Conservation (phyloP, 2,113 vertebrate species). For the Acrocephalus kingi region DNA sequence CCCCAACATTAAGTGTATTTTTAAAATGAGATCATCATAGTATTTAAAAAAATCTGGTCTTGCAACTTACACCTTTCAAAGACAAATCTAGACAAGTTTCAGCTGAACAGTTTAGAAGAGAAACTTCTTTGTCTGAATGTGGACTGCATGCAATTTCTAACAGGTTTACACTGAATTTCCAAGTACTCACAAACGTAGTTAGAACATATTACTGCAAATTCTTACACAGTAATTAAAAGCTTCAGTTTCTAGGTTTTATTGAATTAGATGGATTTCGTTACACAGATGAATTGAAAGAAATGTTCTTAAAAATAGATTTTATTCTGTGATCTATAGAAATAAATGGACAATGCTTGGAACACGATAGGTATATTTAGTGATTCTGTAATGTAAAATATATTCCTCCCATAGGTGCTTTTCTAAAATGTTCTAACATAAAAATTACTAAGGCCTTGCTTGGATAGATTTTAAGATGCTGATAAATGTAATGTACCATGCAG, state of each 20-base stretch:
- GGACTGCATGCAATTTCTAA: neutral
- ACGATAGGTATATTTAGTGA: neutral
- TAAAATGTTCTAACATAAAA: neutral
- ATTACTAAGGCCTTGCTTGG: neutral
- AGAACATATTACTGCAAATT: neutral
- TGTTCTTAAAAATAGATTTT: neutral
- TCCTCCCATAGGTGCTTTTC: neutral
- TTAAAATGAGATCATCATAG: constrained; percentile 36
- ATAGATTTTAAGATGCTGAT: neutral
- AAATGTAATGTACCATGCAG: neutral
- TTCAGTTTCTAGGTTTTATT: neutral
- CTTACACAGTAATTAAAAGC: neutral
- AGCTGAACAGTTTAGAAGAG: neutral
- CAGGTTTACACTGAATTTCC: neutral
- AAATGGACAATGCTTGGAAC: neutral
- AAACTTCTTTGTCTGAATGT: neutral
- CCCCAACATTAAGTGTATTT: neutral
- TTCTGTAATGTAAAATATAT: neutral
- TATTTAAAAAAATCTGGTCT: constrained; percentile 24
- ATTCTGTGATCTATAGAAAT: neutral
- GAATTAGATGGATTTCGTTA: neutral
- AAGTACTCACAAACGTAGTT: neutral
- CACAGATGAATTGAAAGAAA: neutral
- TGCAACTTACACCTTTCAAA: constrained; percentile 17
- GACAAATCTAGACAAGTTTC: constrained; percentile 39